Evolutionary conservation across 2,113 vertebrate genomes (phyloP), one percentile per base, ranked within the genome.

Genomic region (Chiloscyllium plagiosum): DNA sequence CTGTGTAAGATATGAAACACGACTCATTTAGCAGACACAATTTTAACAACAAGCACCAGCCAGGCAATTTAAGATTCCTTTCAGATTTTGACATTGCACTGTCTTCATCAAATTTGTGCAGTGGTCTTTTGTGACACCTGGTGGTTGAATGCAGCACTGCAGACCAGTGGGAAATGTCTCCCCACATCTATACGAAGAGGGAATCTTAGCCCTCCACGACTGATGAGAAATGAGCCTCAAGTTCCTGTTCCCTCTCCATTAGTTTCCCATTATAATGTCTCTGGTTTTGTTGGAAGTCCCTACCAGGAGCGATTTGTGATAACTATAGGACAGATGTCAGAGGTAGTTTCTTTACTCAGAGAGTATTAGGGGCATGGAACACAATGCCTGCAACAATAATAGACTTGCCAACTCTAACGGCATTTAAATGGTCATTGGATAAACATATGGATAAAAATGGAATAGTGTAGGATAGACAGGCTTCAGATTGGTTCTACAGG

Each of bases 91-190:
- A 24, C 10, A 19, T 33, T 52, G 47, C 42, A 0, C 2, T 12
- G 8, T 29, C 68, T 61, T 90, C 26, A 26, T 17, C 47, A 76
- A 72, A 61, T 76, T 12, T 95, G 69, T 52, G 93, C 68, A 0
- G 22, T 52, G 69, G 66, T 95, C 37, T 95, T 72, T 24, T 76
- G 4, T 95, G 94, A 95, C 94, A 95, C 68, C 94, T 29, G 52
- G 68, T 95, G 94, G 94, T 24, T 95, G 94, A 72, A 52, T 76
- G n/a, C 22, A 95, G 22, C 7, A 95, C 52, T 47, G 69, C 94
- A 95, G 26, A 20, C 24, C 42, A 50, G 24, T 52, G 42, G 1
- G 47, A 26, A 26, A 33, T 47, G 70, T 47, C 42, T 8, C 6
- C 47, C 29, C 26, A 33, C 42, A 68, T 66, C 33, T n/a, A 1